These are phyloP conservation scores for Haemorhous mexicanus DNA, from an alignment of 2,113 vertebrate species.

Conservation along the genomic window DNA sequence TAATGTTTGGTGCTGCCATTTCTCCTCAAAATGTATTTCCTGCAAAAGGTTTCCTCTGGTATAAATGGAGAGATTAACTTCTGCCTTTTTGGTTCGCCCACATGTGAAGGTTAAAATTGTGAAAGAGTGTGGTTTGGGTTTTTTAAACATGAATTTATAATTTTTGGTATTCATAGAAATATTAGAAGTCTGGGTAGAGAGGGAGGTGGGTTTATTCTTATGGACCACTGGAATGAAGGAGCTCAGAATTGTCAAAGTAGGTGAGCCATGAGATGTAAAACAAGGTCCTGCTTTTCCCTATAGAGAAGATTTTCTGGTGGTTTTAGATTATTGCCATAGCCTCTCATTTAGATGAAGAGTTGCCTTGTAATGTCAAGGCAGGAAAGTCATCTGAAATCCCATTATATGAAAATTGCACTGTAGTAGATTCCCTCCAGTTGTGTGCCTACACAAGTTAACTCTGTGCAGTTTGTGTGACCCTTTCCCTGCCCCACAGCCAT, in stretches of 20 bases:
- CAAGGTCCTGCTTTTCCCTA: not conserved
- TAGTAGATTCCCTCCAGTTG: not conserved
- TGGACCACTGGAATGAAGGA: accelerated
- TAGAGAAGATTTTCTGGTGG: not conserved
- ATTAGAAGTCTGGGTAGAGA: not conserved
- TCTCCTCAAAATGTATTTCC: not conserved
- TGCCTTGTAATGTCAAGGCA: not conserved
- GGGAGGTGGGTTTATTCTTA: not conserved
- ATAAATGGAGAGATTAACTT: not conserved
- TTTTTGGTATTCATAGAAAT: not conserved
- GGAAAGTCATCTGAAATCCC: not conserved
- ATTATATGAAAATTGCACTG: not conserved
- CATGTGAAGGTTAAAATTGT: not conserved
- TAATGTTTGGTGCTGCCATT: not conserved
- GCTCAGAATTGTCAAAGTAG: not conserved
- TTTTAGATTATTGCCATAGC: not conserved
- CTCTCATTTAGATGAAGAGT: not conserved
- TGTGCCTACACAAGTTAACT: accelerated
- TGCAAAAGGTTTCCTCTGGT: not conserved
- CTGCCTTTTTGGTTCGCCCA: not conserved
- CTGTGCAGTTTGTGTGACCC: not conserved
- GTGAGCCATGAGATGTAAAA: not conserved
- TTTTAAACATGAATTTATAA: not conserved
- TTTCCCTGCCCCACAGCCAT: not conserved
- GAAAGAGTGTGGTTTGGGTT: not conserved